Conservation (phyloP, 2,797 vertebrate genomes). For the Enteromius unitaeniatus region DNA sequence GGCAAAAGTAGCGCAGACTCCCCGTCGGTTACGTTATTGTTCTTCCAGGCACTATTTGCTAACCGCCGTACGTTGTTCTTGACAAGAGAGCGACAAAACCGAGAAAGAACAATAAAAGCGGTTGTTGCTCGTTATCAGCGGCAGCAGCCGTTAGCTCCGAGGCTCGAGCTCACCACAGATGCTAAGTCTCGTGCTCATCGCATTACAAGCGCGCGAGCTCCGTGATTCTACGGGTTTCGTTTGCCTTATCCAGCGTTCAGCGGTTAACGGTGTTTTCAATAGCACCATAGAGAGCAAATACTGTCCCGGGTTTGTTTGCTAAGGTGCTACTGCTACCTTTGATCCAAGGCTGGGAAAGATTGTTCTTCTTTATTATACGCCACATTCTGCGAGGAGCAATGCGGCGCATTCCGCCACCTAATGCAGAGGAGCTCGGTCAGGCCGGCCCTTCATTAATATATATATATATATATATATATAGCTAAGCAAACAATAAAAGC, state of each 20-base stretch:
- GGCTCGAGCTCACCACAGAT: background rate
- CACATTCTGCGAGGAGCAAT: background rate
- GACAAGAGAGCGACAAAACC: background rate
- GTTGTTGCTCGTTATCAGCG: background rate
- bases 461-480: too few relatives aligned
- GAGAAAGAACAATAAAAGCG: background rate
- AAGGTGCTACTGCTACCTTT: constrained; percentile 1
- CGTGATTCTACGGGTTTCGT: background rate
- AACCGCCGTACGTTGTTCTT: background rate
- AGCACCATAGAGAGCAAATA: background rate
- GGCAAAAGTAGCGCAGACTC: background rate
- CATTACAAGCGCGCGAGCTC: background rate
- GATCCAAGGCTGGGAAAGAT: background rate
- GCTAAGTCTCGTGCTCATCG: constrained; percentile 9
- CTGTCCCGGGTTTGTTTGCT: background rate
- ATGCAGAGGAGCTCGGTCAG: background rate
- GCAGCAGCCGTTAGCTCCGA: background rate
- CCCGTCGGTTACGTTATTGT: background rate
- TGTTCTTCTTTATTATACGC: constrained; percentile 3
- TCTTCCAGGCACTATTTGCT: background rate
- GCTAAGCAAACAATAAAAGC: too few relatives aligned
- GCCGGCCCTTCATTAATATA: background rate
- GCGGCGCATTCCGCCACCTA: constrained; percentile 9
- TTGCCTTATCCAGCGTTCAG: background rate
- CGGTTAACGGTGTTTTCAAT: background rate